Evolutionary conservation across 2,113 vertebrate species (phyloP).

Genomic region (Sterrhoptilus dennistouni): DNA sequence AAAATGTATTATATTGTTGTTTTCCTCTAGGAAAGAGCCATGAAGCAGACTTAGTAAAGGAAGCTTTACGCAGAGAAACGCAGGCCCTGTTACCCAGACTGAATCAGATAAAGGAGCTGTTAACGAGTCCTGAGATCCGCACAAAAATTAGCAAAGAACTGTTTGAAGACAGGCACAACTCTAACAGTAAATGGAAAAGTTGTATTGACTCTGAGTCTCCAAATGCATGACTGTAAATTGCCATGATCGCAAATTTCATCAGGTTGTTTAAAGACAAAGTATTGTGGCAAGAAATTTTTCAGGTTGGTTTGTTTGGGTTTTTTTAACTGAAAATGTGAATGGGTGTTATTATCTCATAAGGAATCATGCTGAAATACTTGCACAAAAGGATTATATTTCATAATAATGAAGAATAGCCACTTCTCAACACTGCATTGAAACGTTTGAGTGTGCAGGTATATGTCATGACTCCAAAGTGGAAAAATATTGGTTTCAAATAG

Average conservation of each 20-base stretch:
- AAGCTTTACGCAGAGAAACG: conserved; percentile 76
- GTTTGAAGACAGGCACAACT: conserved; percentile 60
- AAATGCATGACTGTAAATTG: conserved; percentile 22
- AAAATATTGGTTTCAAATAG: background rate
- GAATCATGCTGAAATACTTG: background rate
- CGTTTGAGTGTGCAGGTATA: background rate
- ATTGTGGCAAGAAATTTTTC: conserved; percentile 11
- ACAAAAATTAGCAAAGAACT: conserved; percentile 79
- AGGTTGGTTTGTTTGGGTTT: background rate
- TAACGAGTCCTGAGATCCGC: conserved; percentile 75
- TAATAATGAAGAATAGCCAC: background rate
- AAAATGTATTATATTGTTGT: conserved; percentile 72
- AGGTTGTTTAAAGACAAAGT: background rate
- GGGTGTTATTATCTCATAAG: background rate
- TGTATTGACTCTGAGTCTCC: background rate
- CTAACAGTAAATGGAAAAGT: conserved; percentile 22
- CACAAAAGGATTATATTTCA: background rate
- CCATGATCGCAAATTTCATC: background rate
- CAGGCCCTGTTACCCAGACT: conserved; percentile 73
- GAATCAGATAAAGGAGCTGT: conserved; percentile 78
- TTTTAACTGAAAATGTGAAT: background rate
- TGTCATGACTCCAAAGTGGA: background rate
- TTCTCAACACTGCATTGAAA: conserved; percentile 1
- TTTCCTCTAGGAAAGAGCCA: conserved; percentile 76
- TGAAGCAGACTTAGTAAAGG: conserved; percentile 72